These are phyloP conservation scores for Heliocidaris erythrogramma DNA, from an alignment of 35 echinoderm and acorn worm species.

Conservation along the genomic window DNA sequence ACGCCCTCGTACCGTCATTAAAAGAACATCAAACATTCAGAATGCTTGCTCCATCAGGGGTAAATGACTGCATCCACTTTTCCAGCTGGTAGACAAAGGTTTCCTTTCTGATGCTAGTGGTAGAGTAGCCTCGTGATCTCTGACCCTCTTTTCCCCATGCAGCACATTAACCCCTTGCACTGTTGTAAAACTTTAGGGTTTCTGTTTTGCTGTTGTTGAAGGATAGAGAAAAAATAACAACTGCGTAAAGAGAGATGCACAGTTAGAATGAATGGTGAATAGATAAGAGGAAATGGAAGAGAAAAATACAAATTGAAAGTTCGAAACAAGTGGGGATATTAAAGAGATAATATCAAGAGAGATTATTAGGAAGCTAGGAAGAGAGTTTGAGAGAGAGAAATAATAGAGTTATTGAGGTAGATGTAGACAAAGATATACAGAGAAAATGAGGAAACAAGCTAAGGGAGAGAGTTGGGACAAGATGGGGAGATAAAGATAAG, in stretches of 20 bases:
- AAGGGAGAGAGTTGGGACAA: neutral
- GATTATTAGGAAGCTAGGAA: neutral
- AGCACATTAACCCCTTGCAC: neutral
- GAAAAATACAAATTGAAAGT: neutral
- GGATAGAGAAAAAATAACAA: neutral
- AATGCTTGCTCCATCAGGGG: conserved; percentile 13
- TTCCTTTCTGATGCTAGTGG: neutral
- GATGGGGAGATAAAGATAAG: neutral
- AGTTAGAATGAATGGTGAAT: neutral
- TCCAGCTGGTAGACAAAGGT: conserved; percentile 4
- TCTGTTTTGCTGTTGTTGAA: neutral
- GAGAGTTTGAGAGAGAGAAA: neutral
- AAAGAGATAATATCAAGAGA: neutral
- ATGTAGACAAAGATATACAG: neutral
- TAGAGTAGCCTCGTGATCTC: neutral
- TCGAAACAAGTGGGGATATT: neutral
- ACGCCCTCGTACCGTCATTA: neutral
- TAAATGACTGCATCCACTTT: conserved; percentile 12
- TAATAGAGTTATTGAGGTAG: neutral
- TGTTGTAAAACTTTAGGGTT: conserved; percentile 12
- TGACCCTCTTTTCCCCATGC: neutral
- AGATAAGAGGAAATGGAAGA: neutral
- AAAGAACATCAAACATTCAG: neutral
- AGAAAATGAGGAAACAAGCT: neutral
- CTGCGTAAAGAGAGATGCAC: neutral